Evolutionary conservation across 1,140 invertebrate genomes (phyloP).

Genomic region (Anoplolepis gracilipes): DNA sequence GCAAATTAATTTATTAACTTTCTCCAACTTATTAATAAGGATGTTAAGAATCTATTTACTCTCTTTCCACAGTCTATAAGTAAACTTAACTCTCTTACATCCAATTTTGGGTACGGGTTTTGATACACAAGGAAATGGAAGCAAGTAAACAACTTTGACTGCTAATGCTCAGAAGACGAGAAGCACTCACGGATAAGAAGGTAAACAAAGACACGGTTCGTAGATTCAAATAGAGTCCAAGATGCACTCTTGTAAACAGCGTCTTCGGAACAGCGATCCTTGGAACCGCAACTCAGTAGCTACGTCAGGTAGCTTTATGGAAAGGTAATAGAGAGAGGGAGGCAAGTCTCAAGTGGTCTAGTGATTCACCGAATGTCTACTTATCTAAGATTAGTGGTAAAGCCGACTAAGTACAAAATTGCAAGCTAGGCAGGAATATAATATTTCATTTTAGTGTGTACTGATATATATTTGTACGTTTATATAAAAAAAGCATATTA

Average conservation of each 20-base stretch:
- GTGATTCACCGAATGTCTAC: constrained; percentile 15
- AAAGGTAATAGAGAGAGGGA: background rate
- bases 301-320: constrained; percentile 24
- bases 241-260: constrained; percentile 47
- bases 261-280: constrained; percentile 13
- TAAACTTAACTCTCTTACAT: background rate
- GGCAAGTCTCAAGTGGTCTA: background rate
- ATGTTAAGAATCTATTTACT: constrained; percentile 11
- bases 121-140: constrained; percentile 21
- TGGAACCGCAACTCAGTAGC: constrained; percentile 26
- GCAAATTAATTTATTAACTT: constrained; percentile 19
- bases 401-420: background rate
- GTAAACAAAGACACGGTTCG: constrained; percentile 37
- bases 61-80: background rate
- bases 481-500: background rate
- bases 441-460: background rate
- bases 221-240: constrained; percentile 23
- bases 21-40: constrained; percentile 7
- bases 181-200: constrained; percentile 43
- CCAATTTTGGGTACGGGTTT: background rate
- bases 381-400: constrained; percentile 15
- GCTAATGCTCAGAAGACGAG: constrained; percentile 38
- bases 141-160: constrained; percentile 46
- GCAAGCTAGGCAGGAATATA: background rate
- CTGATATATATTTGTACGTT: background rate